phyloP scores from a whole-genome alignment of 2,888 invertebrate genomes.

The Pammene aurita region DNA sequence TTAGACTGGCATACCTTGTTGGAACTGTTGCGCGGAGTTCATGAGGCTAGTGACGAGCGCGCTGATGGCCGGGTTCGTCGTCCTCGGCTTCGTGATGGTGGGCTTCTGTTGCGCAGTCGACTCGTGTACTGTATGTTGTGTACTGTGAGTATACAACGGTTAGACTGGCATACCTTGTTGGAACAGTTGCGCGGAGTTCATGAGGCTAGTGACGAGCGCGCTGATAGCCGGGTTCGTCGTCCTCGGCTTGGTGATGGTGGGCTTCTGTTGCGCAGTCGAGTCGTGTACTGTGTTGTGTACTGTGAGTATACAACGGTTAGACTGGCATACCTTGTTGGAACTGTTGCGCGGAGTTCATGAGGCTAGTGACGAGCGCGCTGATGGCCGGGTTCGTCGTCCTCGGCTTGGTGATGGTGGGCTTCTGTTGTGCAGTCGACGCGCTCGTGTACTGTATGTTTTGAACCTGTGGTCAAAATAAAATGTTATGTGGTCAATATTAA shows the following conservation, averaged over 20 bases:
- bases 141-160: too few relatives aligned
- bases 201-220: conserved; percentile 90
- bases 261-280: conserved; percentile 76
- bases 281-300: conserved; percentile 77
- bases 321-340: conserved; percentile 85
- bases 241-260: conserved; percentile 79
- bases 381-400: conserved; percentile 86
- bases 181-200: conserved; percentile 92
- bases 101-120: conserved; percentile 78
- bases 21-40: conserved; percentile 92
- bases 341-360: conserved; percentile 92
- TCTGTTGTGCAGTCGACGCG: conserved; percentile 77
- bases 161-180: conserved; percentile 83
- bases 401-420: conserved; percentile 79
- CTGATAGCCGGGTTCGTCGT: conserved; percentile 87
- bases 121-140: conserved; percentile 73
- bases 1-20: conserved; percentile 81
- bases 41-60: conserved; percentile 91
- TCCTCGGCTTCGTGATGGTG: conserved; percentile 78
- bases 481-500: too few relatives aligned
- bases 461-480: too few relatives aligned
- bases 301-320: conserved; percentile 44
- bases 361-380: conserved; percentile 90
- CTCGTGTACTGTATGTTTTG: conserved; percentile 58
- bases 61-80: conserved; percentile 87